Evolutionary conservation across 2,888 invertebrate genomes (phyloP).

Genomic region (Drosophila rellima): DNA sequence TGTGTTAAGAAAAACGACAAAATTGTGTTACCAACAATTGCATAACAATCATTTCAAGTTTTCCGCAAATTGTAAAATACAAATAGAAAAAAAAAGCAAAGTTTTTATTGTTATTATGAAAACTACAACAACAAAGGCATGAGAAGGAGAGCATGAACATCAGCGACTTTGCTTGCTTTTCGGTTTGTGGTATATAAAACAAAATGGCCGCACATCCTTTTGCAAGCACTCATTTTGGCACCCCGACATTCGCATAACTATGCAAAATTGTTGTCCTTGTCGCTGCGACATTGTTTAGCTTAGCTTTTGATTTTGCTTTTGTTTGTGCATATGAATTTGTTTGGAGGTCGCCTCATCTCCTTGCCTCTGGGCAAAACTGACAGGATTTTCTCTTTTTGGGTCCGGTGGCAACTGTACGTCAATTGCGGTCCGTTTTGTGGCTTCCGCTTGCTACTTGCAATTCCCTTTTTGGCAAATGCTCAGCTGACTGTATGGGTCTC

Average conservation of each 20-base stretch:
- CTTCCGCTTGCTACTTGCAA: conserved; percentile 79
- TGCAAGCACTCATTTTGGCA: conserved; percentile 78
- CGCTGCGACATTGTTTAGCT: conserved; percentile 70
- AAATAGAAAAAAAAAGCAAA: conserved; percentile 34
- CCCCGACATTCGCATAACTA: conserved; percentile 77
- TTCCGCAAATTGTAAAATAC: conserved; percentile 77
- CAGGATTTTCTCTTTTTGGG: conserved; percentile 33
- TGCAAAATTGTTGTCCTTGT: conserved; percentile 75
- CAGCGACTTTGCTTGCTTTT: conserved; percentile 60
- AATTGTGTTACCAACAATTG: conserved; percentile 82
- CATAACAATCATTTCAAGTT: conserved; percentile 81
- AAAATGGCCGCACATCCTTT: conserved; percentile 81
- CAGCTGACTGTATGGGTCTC: conserved; percentile 20
- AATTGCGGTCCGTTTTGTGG: conserved; percentile 79
- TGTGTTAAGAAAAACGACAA: conserved; percentile 74
- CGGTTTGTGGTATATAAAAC: conserved; percentile 67
- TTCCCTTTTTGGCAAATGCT: conserved; percentile 57
- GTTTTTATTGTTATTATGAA: conserved; percentile 81
- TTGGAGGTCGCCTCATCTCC: conserved; percentile 62
- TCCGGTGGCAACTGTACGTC: conserved; percentile 73
- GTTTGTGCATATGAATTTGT: conserved; percentile 77
- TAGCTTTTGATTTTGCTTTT: conserved; percentile 73
- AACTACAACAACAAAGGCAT: conserved; percentile 68
- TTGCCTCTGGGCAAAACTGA: conserved; percentile 9
- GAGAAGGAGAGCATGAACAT: conserved; percentile 18